A percentile compares a stretch with the other conserved stretches of the same genome.
These are phyloP conservation scores for Perodicticus potto DNA, from an alignment of 2,797 vertebrate species.

Conservation along the genomic window DNA sequence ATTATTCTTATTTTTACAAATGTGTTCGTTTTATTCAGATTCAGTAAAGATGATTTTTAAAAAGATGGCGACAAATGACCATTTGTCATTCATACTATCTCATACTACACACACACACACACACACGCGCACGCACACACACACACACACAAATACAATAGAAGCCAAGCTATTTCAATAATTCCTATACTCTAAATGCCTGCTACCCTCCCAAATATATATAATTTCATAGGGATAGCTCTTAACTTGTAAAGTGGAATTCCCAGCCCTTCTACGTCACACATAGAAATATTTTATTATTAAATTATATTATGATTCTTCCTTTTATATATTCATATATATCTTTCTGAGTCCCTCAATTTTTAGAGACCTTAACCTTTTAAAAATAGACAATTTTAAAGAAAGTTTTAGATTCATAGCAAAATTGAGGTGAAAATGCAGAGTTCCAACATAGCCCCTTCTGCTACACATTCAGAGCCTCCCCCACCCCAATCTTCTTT, in stretches of 20 bases:
- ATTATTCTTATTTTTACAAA: background rate
- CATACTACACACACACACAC: background rate
- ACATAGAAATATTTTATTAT: conserved; percentile 44
- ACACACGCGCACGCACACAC: too few relatives aligned
- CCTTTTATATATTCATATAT: background rate
- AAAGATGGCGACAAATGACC: conserved; percentile 8
- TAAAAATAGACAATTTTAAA: background rate
- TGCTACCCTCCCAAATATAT: background rate
- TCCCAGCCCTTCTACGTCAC: background rate
- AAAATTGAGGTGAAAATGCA: background rate
- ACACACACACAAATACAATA: background rate
- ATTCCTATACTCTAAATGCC: background rate
- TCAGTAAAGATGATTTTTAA: conserved; percentile 35
- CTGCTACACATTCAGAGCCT: background rate
- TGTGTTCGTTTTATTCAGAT: background rate
- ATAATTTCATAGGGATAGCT: background rate
- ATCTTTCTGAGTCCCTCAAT: background rate
- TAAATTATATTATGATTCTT: background rate
- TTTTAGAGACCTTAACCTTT: background rate
- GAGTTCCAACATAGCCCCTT: background rate
- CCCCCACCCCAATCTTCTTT: fast-evolving
- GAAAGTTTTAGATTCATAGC: background rate
- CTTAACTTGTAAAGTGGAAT: conserved; percentile 31
- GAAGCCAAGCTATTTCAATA: background rate
- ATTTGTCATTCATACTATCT: conserved; percentile 10